Base-by-base conservation (phyloP, 1,140 invertebrate species). In the Phthorimaea operculella region DNA sequence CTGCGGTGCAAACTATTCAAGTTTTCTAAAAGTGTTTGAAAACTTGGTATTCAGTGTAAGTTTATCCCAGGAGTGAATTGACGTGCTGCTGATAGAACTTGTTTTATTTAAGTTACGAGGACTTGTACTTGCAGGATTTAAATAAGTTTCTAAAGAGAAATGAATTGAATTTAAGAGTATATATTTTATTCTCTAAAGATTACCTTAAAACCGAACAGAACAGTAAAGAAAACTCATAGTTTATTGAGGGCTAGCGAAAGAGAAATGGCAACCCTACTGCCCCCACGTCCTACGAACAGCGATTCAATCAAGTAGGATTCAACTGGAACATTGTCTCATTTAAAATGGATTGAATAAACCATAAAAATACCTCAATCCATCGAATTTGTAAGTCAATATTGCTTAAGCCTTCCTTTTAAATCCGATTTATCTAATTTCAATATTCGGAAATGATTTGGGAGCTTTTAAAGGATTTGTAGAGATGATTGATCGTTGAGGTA, bases 251-350 rank as follows among this genome's bases (percentile, higher is more conserved):
- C 61, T n/a, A n/a, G n/a, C n/a, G n/a, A n/a, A 62, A 72, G 63
- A 59, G 59, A 62, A 61, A 28, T 28, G 21, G 21, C 21, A 28
- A 55, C 64, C 57, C 36, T 9, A 47, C 15, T 9, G 8, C 45
- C 8, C 50, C 59, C 51, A 64, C 47, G 51, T 55, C 58, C 62
- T 70, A 62, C 64, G 68, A 66, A 67, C 59, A 59, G 72, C 69
- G 69, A 76, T 80, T 74, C 75, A 73, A 80, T 80, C 71, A 78
- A 72, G 68, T 63, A 62, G 72, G 68, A 71, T 77, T 70, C 67
- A 53, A 67, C 64, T 64, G 66, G 66, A 57, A 45, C 50, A 55
- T 58, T 65, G 66, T 63, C 58, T 72, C 62, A 73, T 75, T 71
- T 70, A 76, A 76, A 6, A 76, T 74, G 60, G 69, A 75, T 58